A percentile compares a stretch with the other conserved stretches of the same genome.
These are phyloP conservation scores for Syndactyla subalaris DNA, from an alignment of 2,797 vertebrate species.

Conservation along the genomic window DNA sequence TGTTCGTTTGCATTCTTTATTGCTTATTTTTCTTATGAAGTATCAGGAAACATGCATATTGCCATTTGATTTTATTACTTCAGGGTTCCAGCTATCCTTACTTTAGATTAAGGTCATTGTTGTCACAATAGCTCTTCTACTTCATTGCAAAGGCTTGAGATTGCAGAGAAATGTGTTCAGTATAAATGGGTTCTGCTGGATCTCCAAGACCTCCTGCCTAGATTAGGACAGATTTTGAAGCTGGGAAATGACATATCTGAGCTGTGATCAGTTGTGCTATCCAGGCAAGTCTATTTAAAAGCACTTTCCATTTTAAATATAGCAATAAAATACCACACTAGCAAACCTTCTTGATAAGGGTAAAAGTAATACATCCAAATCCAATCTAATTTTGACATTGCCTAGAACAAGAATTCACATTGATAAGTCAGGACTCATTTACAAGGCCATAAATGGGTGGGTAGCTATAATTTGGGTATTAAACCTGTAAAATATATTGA, in stretches of 20 bases:
- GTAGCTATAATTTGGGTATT: slow-evolving; percentile 83
- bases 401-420: slow-evolving; percentile 80
- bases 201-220: slow-evolving; percentile 56
- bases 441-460: slow-evolving; percentile 83
- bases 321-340: slow-evolving; percentile 81
- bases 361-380: slow-evolving; percentile 85
- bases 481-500: slow-evolving; percentile 84
- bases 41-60: slow-evolving; percentile 61
- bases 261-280: slow-evolving; percentile 73
- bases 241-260: slow-evolving; percentile 74
- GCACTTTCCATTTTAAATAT: slow-evolving; percentile 85
- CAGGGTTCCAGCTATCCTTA: slow-evolving; percentile 52
- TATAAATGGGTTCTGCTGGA: slow-evolving; percentile 52
- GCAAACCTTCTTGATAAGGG: slow-evolving; percentile 81
- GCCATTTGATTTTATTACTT: slow-evolving; percentile 63
- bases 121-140: slow-evolving; percentile 61
- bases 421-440: slow-evolving; percentile 82
- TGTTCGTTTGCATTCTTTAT: slow-evolving; percentile 66
- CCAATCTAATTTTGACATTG: slow-evolving; percentile 85
- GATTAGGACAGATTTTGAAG: slow-evolving; percentile 64
- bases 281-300: slow-evolving; percentile 80
- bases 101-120: slow-evolving; percentile 66
- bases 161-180: neutral
- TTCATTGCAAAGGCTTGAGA: slow-evolving; percentile 48
- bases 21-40: slow-evolving; percentile 71